Evolutionary conservation across 2,113 vertebrate species (phyloP).

Genomic region (Phocoena phocoena): DNA sequence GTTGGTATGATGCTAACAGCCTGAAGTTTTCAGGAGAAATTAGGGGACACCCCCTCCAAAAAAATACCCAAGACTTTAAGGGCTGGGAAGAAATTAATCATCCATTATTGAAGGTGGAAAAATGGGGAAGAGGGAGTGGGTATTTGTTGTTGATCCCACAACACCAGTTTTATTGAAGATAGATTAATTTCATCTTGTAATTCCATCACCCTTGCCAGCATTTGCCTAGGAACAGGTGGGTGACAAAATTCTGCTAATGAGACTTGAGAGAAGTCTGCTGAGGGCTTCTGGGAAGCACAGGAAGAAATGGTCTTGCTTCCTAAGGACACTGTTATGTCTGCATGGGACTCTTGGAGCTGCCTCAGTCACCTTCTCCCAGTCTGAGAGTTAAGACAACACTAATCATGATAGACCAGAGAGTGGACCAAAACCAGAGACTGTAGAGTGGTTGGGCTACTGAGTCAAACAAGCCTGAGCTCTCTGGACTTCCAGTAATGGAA

Average conservation of each 20-base stretch:
- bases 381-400: neutral
- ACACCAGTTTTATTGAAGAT: neutral
- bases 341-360: neutral
- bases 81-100: neutral
- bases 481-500: neutral
- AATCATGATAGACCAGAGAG: neutral
- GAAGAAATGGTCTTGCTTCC: neutral
- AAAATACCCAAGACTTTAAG: neutral
- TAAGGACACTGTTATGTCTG: neutral
- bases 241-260: constrained; percentile 22
- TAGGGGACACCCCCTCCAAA: neutral
- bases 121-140: neutral
- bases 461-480: neutral
- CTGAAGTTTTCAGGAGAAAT: neutral
- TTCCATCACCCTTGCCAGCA: neutral
- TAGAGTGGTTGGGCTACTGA: neutral
- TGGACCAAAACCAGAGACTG: neutral
- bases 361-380: neutral
- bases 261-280: neutral
- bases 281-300: neutral
- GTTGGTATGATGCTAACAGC: neutral
- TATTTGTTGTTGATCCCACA: neutral
- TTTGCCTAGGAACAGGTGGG: neutral
- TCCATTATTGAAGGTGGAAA: neutral
- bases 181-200: neutral